Conservation (phyloP, 2,113 vertebrate species). For the Syngnathus typhle region DNA sequence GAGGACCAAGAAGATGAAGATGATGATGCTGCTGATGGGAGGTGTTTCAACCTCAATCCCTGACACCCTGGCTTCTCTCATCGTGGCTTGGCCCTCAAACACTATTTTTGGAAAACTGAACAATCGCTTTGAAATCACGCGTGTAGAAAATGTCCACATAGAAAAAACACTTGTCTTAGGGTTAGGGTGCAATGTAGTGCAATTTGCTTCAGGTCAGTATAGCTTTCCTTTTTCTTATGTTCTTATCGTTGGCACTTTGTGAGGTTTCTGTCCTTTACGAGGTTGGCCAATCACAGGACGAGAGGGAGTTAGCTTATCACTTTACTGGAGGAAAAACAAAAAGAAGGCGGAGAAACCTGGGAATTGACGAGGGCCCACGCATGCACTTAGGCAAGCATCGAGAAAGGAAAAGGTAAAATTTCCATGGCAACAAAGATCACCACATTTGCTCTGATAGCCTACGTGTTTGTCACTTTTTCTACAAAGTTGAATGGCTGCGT, state of each 20-base stretch:
- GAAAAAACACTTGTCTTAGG: constrained; percentile 65
- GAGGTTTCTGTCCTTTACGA: constrained; percentile 58
- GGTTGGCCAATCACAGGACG: constrained; percentile 15
- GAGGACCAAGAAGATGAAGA: constrained; percentile 24
- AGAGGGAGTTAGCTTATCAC: constrained; percentile 40
- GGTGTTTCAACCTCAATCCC: constrained; percentile 42
- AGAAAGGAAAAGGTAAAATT: constrained; percentile 16
- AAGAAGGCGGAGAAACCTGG: not conserved
- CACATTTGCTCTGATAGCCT: constrained; percentile 14
- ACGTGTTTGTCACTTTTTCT: constrained; percentile 23
- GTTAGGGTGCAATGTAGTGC: constrained; percentile 75
- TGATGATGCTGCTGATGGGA: constrained; percentile 26
- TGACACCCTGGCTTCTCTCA: constrained; percentile 48
- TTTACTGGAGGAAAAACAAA: constrained; percentile 2
- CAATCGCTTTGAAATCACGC: constrained; percentile 46
- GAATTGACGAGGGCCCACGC: not conserved
- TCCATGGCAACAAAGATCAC: constrained; percentile 35
- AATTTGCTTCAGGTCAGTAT: constrained; percentile 63
- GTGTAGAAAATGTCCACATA: constrained; percentile 66
- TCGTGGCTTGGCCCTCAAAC: constrained; percentile 49
- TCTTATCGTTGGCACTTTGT: constrained; percentile 77
- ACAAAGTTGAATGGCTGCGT: constrained; percentile 22
- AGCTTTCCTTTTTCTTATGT: constrained; percentile 48
- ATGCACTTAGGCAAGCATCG: not conserved
- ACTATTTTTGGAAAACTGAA: constrained; percentile 9